phyloP scores from a whole-genome alignment of 2,797 vertebrate species.

The Peromyscus nudipes region DNA sequence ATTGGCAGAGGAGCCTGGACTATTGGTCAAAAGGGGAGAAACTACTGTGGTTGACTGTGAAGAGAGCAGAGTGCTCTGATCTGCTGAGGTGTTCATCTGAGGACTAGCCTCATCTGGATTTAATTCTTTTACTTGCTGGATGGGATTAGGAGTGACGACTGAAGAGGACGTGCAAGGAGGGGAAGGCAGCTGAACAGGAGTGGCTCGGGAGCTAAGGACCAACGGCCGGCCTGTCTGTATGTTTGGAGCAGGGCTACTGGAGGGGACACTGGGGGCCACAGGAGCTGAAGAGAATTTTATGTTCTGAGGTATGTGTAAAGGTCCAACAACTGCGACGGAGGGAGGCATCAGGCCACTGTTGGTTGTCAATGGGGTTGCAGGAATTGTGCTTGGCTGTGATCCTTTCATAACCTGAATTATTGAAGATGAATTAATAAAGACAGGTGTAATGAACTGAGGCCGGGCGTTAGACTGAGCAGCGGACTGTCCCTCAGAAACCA shows the following conservation, averaged over 20 bases:
- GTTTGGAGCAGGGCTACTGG: constrained; percentile 85
- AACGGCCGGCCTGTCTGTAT: constrained; percentile 88
- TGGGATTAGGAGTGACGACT: constrained; percentile 83
- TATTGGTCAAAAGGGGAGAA: constrained; percentile 92
- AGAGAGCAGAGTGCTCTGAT: constrained; percentile 88
- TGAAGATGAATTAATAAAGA: constrained; percentile 95
- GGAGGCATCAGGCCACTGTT: constrained; percentile 93
- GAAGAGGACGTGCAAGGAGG: constrained; percentile 85
- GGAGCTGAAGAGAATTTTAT: constrained; percentile 93
- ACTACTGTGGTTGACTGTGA: constrained; percentile 88
- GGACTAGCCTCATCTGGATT: constrained; percentile 86
- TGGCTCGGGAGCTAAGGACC: constrained; percentile 90
- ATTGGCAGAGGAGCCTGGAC: constrained; percentile 90
- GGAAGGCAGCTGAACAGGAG: constrained; percentile 90
- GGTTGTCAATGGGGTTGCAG: constrained; percentile 92
- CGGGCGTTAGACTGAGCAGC: constrained; percentile 88
- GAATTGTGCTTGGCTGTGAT: constrained; percentile 90
- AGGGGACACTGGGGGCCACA: constrained; percentile 87
- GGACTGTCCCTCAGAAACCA: constrained; percentile 93
- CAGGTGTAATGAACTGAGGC: constrained; percentile 95
- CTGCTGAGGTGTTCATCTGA: constrained; percentile 79
- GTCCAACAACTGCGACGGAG: constrained; percentile 94
- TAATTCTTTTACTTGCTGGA: constrained; percentile 90
- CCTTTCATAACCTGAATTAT: constrained; percentile 96
- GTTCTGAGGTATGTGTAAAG: constrained; percentile 95